These are phyloP conservation scores for Parauchenoglanis punctatus DNA, from an alignment of 2,797 vertebrate genomes.

Conservation along the genomic window DNA sequence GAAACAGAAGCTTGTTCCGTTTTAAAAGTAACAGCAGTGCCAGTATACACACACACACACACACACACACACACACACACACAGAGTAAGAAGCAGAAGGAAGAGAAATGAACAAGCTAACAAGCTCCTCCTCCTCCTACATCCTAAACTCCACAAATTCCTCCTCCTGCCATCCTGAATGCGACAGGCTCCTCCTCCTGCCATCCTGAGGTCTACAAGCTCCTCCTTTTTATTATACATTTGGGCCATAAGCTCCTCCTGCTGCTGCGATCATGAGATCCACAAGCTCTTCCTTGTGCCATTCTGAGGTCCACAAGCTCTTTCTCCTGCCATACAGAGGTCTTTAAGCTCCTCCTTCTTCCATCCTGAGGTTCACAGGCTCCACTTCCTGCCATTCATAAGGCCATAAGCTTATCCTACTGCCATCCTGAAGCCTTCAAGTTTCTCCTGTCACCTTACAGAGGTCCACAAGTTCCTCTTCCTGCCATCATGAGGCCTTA, in stretches of 20 bases:
- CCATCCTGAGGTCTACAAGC: neutral
- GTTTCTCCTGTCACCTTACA: neutral
- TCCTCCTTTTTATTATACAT: neutral
- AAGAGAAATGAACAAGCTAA: neutral
- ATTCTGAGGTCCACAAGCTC: too few species aligned
- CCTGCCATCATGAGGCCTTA: fast-evolving
- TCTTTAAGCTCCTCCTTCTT: neutral
- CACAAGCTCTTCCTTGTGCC: too few species aligned
- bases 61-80: conserved; percentile 12
- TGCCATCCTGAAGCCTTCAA: neutral
- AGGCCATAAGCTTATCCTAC: neutral
- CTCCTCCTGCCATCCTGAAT: neutral
- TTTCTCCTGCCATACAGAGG: too few species aligned
- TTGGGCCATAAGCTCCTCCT: neutral
- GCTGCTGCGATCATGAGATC: too few species aligned
- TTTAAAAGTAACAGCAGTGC: too few species aligned
- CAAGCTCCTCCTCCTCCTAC: neutral
- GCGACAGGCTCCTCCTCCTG: too few species aligned
- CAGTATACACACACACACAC: too few species aligned
- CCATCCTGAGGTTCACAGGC: neutral
- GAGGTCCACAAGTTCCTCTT: neutral
- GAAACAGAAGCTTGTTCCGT: too few species aligned
- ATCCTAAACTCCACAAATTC: neutral
- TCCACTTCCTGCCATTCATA: neutral
- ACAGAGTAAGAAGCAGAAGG: neutral